phyloP scores from a whole-genome alignment of 2,113 vertebrate species.

The Oryzias melastigma region DNA sequence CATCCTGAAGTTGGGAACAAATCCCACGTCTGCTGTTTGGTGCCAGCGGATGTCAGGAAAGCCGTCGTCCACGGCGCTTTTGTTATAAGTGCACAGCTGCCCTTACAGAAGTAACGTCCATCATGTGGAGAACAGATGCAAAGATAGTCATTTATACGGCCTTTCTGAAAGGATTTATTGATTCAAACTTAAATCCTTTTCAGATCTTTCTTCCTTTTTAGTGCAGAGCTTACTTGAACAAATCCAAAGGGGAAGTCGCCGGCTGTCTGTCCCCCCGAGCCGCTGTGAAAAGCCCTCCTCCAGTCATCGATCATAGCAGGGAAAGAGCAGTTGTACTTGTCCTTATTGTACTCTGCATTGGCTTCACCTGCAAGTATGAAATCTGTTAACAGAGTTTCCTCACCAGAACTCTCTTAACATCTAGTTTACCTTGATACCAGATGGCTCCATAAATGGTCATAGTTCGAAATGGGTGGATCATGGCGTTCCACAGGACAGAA shows the following conservation, averaged over 20 bases:
- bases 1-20: slow-evolving; percentile 83
- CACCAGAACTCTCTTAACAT: neutral
- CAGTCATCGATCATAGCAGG: slow-evolving; percentile 87
- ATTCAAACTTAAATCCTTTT: neutral
- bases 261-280: slow-evolving; percentile 80
- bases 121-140: neutral
- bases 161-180: neutral
- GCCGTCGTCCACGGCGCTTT: slow-evolving; percentile 31
- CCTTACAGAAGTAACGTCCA: neutral
- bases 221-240: slow-evolving; percentile 80
- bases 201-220: too few relatives aligned
- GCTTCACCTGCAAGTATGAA: slow-evolving; percentile 77
- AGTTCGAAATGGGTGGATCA: slow-evolving; percentile 88
- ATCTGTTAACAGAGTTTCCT: too few relatives aligned
- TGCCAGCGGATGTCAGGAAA: slow-evolving; percentile 90
- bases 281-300: slow-evolving; percentile 82
- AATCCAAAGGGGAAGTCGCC: slow-evolving; percentile 88
- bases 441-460: slow-evolving; percentile 87
- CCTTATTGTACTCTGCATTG: slow-evolving; percentile 75
- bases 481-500: slow-evolving; percentile 90
- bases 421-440: slow-evolving; percentile 88
- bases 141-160: neutral
- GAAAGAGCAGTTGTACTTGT: slow-evolving; percentile 88
- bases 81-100: slow-evolving; percentile 78
- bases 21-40: slow-evolving; percentile 86